Base-by-base conservation (phyloP, 2,797 vertebrate species). In the Myoxocephalus aenaeus region DNA sequence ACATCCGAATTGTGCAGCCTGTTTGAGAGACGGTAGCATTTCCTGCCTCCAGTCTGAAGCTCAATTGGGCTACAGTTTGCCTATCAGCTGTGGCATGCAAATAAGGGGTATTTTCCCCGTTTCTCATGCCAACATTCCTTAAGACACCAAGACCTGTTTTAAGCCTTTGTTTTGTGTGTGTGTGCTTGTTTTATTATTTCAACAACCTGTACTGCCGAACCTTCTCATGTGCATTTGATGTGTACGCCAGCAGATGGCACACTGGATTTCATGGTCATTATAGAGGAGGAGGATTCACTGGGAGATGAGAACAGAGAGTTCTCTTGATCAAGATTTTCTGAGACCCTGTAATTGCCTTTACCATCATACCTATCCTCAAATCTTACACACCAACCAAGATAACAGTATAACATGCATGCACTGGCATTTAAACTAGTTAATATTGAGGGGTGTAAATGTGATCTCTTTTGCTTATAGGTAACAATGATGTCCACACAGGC, bases 221-320 rank as follows among this genome's bases (percentile, higher is more conserved):
- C 18, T 59, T 1, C 18, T 59, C 25, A 44, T 22, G 7, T 88
- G 85, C 61, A 84, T 18, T 78, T 75, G 50, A 78, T 76, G 18
- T 73, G 29, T 56, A n/a, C 51, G 8, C 88, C 92, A 90, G 86
- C 82, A 93, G 91, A 81, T 88, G 88, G 91, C 88, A 79, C 81
- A 80, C 66, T 89, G 74, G 50, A 42, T 77, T 79, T 85, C 73
- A 77, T 77, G 40, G 44, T 62, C 22, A 78, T 81, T 25, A 72
- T 69, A 50, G 63, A 58, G 46, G 58, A 75, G 54, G 65, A 59
- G 70, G 75, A 53, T 69, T 80, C 57, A 42, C 25, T 57, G 36
- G 27, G 11, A 36, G 34, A 57, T 64, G 72, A 70, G 6, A 51
- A 63, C 20, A 40, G 14, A 67, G 38, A n/a, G 46, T 10, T 59